Evolutionary conservation across 2,113 vertebrate genomes (phyloP).

Genomic region (Archocentrus centrarchus): DNA sequence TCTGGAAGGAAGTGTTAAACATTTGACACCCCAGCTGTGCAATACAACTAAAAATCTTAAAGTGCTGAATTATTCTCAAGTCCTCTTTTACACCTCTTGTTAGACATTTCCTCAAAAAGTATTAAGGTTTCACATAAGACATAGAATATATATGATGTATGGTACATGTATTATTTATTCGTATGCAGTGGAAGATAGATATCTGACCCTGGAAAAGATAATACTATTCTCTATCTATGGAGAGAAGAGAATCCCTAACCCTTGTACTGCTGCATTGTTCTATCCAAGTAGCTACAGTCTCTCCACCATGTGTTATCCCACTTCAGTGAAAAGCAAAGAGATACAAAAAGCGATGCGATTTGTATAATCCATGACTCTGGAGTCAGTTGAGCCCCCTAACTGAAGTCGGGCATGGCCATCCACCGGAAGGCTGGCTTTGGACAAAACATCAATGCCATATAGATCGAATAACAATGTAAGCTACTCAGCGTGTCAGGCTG

Average conservation of each 20-base stretch:
- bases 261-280: conserved; percentile 12
- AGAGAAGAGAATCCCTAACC: neutral
- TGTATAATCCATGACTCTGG: conserved; percentile 66
- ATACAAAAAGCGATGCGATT: conserved; percentile 45
- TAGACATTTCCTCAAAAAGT: neutral
- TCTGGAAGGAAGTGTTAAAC: neutral
- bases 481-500: conserved; percentile 38
- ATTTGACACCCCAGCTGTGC: neutral
- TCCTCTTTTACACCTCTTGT: neutral
- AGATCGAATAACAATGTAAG: conserved; percentile 60
- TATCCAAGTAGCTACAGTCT: neutral
- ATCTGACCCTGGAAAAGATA: neutral
- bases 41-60: neutral
- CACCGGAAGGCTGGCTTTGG: conserved; percentile 64
- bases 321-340: conserved; percentile 38
- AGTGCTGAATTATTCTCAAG: neutral
- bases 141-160: neutral
- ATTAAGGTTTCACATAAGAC: neutral
- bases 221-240: neutral
- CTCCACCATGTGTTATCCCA: conserved; percentile 26
- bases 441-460: conserved; percentile 66
- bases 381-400: conserved; percentile 35
- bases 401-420: conserved; percentile 49
- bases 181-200: neutral
- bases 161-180: neutral